These are phyloP conservation scores for Polyergus mexicanus DNA, from an alignment of 1,140 invertebrate genomes.

Conservation along the genomic window DNA sequence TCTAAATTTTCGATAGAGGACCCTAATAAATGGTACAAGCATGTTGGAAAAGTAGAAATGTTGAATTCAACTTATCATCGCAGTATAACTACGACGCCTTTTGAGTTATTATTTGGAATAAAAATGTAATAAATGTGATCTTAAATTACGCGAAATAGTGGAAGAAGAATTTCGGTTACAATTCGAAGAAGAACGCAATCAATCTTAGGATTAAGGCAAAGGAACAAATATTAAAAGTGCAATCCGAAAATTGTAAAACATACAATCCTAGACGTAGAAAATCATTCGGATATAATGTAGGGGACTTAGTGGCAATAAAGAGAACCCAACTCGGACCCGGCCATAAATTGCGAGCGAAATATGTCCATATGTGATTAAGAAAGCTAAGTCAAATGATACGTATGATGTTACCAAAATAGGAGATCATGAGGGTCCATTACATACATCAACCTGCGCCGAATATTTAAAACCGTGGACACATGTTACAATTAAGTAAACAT, in stretches of 20 bases:
- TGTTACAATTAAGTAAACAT: no score
- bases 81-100: not conserved
- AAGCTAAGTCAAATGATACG: not conserved
- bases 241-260: constrained; percentile 1
- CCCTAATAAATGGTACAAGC: not conserved
- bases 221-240: not conserved
- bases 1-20: not conserved
- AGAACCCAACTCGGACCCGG: not conserved
- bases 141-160: not conserved
- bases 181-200: not conserved
- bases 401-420: not conserved
- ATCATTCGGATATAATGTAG: not conserved
- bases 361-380: not conserved
- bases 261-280: not conserved
- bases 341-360: no score
- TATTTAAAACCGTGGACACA: not conserved
- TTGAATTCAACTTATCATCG: not conserved
- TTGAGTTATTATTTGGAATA: not conserved
- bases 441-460: not conserved
- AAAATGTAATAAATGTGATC: not conserved
- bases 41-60: not conserved
- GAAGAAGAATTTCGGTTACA: not conserved
- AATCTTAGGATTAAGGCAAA: not conserved
- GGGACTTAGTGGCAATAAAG: not conserved
- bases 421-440: not conserved